phyloP scores from a whole-genome alignment of 2,888 invertebrate species.

The Tethea ocularis region DNA sequence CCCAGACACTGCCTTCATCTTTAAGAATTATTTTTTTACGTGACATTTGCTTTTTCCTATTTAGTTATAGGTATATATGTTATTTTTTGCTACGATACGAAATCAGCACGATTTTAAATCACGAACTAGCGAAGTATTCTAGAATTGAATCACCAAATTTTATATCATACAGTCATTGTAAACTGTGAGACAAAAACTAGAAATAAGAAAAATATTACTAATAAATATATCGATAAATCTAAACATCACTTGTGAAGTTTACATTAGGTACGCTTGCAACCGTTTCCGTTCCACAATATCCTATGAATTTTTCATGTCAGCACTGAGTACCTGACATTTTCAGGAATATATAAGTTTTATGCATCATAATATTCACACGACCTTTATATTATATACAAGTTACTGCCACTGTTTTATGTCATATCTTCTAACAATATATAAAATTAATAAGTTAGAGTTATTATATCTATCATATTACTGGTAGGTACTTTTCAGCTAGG shows the following conservation, averaged over 20 bases:
- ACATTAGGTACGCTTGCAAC: slow-evolving; percentile 24
- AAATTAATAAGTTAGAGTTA: too few species aligned
- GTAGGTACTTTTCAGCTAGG: too few species aligned
- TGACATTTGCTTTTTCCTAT: too few species aligned
- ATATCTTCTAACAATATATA: too few species aligned
- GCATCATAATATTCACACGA: not conserved
- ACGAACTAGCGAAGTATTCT: too few species aligned
- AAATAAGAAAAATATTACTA: not conserved
- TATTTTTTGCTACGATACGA: too few species aligned
- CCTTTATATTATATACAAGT: not conserved
- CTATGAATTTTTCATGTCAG: not conserved
- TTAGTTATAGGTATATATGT: too few species aligned
- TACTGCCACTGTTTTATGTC: not conserved
- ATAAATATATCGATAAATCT: not conserved
- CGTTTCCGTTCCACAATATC: not conserved
- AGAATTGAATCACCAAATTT: too few species aligned
- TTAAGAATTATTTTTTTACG: too few species aligned
- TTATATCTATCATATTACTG: too few species aligned
- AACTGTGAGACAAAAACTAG: not conserved
- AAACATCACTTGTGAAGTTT: slow-evolving; percentile 6
- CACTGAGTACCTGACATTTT: not conserved
- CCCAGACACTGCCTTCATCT: too few species aligned
- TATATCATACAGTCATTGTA: not conserved
- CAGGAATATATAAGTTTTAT: not conserved
- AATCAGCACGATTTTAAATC: too few species aligned